Conservation (phyloP, 2,797 vertebrate genomes). For the Crocodylus rhombifer region DNA sequence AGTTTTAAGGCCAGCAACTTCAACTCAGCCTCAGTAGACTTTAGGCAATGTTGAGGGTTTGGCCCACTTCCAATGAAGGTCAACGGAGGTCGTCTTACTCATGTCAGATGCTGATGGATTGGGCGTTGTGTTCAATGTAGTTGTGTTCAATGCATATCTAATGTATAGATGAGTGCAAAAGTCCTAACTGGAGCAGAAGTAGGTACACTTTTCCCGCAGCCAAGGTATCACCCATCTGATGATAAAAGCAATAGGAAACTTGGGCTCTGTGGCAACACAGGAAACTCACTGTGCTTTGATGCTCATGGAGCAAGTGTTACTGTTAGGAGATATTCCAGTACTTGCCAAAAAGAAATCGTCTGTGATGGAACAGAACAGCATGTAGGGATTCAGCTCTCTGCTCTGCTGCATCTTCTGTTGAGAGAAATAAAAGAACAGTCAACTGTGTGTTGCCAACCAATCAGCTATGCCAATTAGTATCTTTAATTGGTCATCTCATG, state of each 20-base stretch:
- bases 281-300: not conserved
- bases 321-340: not conserved
- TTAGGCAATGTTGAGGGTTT: not conserved
- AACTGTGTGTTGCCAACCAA: not conserved
- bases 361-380: not conserved
- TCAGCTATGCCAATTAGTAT: not conserved
- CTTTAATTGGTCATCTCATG: constrained; percentile 21
- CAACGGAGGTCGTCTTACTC: not conserved
- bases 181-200: too few species aligned
- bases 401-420: not conserved
- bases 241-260: not conserved
- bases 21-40: not conserved
- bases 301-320: constrained; percentile 3
- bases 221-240: not conserved
- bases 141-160: too few species aligned
- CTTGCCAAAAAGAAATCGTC: not conserved
- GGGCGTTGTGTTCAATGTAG: not conserved
- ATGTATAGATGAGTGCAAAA: too few species aligned
- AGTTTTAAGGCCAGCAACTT: too few species aligned
- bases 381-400: not conserved
- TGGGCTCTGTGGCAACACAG: not conserved
- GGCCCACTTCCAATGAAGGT: not conserved
- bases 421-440: not conserved
- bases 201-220: not conserved
- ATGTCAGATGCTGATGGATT: not conserved